Evolutionary conservation across 2,888 invertebrate genomes (phyloP).

Genomic region (Microchrysa polita): DNA sequence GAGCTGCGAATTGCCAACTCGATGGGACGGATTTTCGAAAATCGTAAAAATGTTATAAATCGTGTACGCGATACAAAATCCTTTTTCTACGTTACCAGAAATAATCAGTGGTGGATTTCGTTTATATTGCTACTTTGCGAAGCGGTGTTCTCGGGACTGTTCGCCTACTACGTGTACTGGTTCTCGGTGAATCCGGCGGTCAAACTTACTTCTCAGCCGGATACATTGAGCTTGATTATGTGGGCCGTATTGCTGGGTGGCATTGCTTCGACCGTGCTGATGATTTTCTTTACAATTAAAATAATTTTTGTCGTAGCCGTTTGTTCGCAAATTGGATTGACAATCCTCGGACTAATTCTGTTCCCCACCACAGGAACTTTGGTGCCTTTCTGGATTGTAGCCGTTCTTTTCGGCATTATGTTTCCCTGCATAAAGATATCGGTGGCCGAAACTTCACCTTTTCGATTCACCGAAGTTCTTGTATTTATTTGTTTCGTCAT

Average conservation of each 20-base stretch:
- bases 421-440: slow-evolving; percentile 58
- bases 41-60: slow-evolving; percentile 57
- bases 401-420: slow-evolving; percentile 57
- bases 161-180: slow-evolving; percentile 60
- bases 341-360: slow-evolving; percentile 58
- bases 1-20: slow-evolving; percentile 59
- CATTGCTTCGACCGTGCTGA: slow-evolving; percentile 51
- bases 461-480: slow-evolving; percentile 57
- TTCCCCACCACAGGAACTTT: slow-evolving; percentile 52
- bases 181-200: slow-evolving; percentile 58
- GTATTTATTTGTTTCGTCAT: slow-evolving; percentile 55
- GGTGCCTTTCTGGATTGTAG: slow-evolving; percentile 58
- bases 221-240: slow-evolving; percentile 56
- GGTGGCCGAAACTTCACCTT: slow-evolving; percentile 58
- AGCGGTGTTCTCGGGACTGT: slow-evolving; percentile 58
- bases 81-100: slow-evolving; percentile 61
- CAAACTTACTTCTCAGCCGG: slow-evolving; percentile 53
- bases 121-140: slow-evolving; percentile 58
- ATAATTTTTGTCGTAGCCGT: slow-evolving; percentile 57
- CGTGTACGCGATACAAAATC: slow-evolving; percentile 53
- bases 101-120: slow-evolving; percentile 59
- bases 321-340: slow-evolving; percentile 54
- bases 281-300: slow-evolving; percentile 57
- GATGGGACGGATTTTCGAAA: slow-evolving; percentile 59
- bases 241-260: slow-evolving; percentile 58